These are phyloP conservation scores for Rhizomys pruinosus DNA, from an alignment of 2,113 vertebrate species.

Conservation along the genomic window DNA sequence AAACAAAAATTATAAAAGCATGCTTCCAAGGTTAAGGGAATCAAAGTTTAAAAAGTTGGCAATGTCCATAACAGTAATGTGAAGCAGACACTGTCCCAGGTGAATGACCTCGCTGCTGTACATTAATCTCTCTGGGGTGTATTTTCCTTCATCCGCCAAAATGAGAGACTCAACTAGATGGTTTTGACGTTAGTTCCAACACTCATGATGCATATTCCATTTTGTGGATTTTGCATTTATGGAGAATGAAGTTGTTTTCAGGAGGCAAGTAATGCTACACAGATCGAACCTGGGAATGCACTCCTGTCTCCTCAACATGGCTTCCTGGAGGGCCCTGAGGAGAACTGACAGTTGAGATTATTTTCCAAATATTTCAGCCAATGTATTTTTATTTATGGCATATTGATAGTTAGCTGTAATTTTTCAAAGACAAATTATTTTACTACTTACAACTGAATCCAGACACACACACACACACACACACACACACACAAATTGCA, in stretches of 20 bases:
- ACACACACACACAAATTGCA: conserved; percentile 25
- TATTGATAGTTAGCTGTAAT: conserved; percentile 56
- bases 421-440: conserved; percentile 56
- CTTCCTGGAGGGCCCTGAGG: neutral
- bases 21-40: neutral
- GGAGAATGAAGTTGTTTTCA: neutral
- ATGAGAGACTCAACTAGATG: neutral
- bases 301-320: neutral
- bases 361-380: conserved; percentile 31
- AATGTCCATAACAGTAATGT: neutral
- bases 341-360: neutral
- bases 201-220: neutral
- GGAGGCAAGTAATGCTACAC: neutral
- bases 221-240: conserved; percentile 43
- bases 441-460: neutral
- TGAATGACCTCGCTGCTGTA: neutral
- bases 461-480: neutral
- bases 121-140: neutral
- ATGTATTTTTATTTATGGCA: neutral
- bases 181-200: conserved; percentile 5
- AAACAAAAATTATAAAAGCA: neutral
- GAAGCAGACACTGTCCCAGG: neutral
- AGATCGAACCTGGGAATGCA: neutral
- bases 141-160: conserved; percentile 38
- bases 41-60: neutral